Evolutionary conservation across 2,888 invertebrate genomes (phyloP).

Genomic region (Trichopria drosophilae): DNA sequence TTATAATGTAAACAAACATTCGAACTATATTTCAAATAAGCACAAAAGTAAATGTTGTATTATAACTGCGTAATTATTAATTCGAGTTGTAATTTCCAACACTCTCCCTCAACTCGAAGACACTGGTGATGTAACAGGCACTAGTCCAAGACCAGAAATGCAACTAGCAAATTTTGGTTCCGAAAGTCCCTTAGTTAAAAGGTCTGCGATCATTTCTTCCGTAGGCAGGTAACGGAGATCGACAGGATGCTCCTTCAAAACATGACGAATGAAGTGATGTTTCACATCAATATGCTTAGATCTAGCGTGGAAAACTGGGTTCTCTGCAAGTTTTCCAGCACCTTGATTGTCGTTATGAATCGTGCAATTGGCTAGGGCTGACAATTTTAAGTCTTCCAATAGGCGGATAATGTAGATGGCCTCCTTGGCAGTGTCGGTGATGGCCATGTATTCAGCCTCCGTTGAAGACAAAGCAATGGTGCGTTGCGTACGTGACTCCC

Average conservation of each 20-base stretch:
- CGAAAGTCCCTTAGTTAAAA: conserved; percentile 1
- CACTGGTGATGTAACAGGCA: no score
- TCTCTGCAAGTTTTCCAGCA: conserved; percentile 22
- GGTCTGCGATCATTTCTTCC: conserved; percentile 1
- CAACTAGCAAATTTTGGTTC: background rate
- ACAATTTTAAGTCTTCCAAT: conserved; percentile 21
- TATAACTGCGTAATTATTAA: no score
- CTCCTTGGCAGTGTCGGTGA: conserved; percentile 26
- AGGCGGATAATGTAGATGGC: conserved; percentile 16
- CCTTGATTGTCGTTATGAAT: conserved; percentile 29
- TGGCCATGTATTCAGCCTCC: conserved; percentile 25
- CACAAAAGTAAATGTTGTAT: no score
- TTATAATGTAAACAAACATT: no score
- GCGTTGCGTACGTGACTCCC: conserved; percentile 12
- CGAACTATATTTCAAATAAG: no score
- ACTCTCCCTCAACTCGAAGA: no score
- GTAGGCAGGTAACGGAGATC: conserved; percentile 1
- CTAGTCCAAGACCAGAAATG: conserved; percentile 11
- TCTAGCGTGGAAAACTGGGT: conserved; percentile 26
- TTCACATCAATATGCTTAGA: conserved; percentile 23
- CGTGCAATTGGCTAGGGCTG: background rate
- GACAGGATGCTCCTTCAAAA: background rate
- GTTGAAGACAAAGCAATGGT: conserved; percentile 18
- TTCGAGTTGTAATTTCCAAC: no score
- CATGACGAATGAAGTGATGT: conserved; percentile 7